phyloP scores from a whole-genome alignment of 2,113 vertebrate species.

The Neogobius melanostomus region DNA sequence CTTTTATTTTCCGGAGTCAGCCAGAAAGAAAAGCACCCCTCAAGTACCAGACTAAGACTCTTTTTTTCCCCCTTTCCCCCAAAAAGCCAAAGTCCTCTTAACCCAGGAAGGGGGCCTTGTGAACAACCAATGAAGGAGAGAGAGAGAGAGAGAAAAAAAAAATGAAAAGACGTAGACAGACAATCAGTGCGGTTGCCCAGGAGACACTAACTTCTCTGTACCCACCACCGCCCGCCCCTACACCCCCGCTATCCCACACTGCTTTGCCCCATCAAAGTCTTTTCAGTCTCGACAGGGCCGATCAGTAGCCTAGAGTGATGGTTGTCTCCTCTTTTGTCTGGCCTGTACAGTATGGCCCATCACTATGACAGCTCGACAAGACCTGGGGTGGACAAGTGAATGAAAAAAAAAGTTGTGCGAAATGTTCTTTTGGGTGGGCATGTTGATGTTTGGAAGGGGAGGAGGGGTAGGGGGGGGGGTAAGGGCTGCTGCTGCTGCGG shows the following conservation, averaged over 20 bases:
- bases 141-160: slow-evolving; percentile 45
- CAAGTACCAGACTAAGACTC: slow-evolving; percentile 60
- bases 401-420: slow-evolving; percentile 45
- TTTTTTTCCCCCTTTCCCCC: slow-evolving; percentile 36
- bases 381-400: slow-evolving; percentile 57
- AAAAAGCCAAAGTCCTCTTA: slow-evolving; percentile 64
- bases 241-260: slow-evolving; percentile 29
- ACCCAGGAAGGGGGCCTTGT: slow-evolving; percentile 67
- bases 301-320: slow-evolving; percentile 77
- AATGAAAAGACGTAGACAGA: slow-evolving; percentile 68
- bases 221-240: slow-evolving; percentile 1
- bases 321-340: slow-evolving; percentile 78
- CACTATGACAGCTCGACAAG: slow-evolving; percentile 71
- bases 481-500: not conserved
- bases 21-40: slow-evolving; percentile 45
- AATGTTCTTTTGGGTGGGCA: slow-evolving; percentile 70
- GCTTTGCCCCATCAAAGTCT: slow-evolving; percentile 72
- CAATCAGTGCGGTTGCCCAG: slow-evolving; percentile 80
- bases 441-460: slow-evolving; percentile 54
- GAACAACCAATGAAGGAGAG: slow-evolving; percentile 67
- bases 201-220: slow-evolving; percentile 78
- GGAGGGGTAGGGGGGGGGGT: slow-evolving; percentile 11
- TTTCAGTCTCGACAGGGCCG: slow-evolving; percentile 76
- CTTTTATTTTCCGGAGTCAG: slow-evolving; percentile 37
- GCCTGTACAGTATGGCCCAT: slow-evolving; percentile 73